Percentiles rank a stretch among this genome's conserved stretches.
Conservation (phyloP, 2,888 invertebrate genomes). For the Idaea straminata region DNA sequence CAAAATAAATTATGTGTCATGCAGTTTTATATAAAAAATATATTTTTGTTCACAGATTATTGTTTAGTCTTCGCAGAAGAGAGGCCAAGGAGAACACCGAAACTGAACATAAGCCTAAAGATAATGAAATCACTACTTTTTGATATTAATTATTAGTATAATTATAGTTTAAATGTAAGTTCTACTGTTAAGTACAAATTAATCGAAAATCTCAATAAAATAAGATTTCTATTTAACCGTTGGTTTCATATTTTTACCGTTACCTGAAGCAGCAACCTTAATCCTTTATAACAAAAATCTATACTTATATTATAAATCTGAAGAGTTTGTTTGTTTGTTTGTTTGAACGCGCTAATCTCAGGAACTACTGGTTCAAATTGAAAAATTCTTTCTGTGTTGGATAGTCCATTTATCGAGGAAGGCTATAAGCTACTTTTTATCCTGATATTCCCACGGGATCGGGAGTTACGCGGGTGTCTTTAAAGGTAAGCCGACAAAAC, state of each 20-base stretch:
- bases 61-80: slow-evolving; percentile 52
- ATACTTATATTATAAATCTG: too few species aligned
- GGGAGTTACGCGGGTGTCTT: too few species aligned
- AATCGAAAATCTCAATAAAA: slow-evolving; percentile 72
- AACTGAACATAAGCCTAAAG: slow-evolving; percentile 48
- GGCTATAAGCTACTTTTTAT: too few species aligned
- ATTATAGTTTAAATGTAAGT: slow-evolving; percentile 50
- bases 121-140: slow-evolving; percentile 69
- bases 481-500: too few species aligned
- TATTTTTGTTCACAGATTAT: slow-evolving; percentile 46
- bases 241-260: slow-evolving; percentile 22
- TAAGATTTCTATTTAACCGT: slow-evolving; percentile 58
- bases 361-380: too few species aligned
- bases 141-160: slow-evolving; percentile 35
- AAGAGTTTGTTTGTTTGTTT: too few species aligned
- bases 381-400: too few species aligned
- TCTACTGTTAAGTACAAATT: slow-evolving; percentile 43
- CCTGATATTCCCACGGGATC: too few species aligned
- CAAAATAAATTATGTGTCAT: too few species aligned
- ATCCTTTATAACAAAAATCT: too few species aligned
- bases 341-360: too few species aligned
- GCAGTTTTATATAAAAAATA: neutral
- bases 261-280: neutral
- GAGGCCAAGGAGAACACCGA: slow-evolving; percentile 36
- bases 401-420: too few species aligned